Evolutionary conservation across 2,888 invertebrate species (phyloP).

Genomic region (Yponomeuta evonymella): DNA sequence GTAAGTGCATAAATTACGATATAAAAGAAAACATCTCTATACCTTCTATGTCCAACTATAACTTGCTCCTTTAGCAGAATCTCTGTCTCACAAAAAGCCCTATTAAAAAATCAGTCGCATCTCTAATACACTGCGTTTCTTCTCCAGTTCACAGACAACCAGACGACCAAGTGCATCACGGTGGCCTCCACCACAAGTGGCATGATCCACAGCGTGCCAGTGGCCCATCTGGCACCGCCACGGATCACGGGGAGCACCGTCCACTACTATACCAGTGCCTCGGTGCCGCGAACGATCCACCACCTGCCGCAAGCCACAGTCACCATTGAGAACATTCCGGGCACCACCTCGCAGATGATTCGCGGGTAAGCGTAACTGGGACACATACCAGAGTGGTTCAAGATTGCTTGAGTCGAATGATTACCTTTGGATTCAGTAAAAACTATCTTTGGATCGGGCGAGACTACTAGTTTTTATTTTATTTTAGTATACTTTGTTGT

Average conservation of each 20-base stretch:
- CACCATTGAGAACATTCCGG: conserved; percentile 62
- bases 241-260: conserved; percentile 59
- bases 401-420: too few relatives aligned
- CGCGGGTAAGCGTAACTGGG: conserved; percentile 43
- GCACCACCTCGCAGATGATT: conserved; percentile 57
- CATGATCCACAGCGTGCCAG: conserved; percentile 65
- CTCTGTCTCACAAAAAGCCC: too few relatives aligned
- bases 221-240: conserved; percentile 56
- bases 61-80: too few relatives aligned
- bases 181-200: conserved; percentile 67
- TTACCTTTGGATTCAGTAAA: too few relatives aligned
- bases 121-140: not conserved
- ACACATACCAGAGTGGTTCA: too few relatives aligned
- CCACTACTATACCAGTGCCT: conserved; percentile 47
- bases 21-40: not conserved
- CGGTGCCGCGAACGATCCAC: conserved; percentile 44
- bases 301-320: conserved; percentile 59
- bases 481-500: too few relatives aligned
- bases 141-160: conserved; percentile 50
- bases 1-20: conserved; percentile 34
- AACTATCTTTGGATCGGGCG: too few relatives aligned
- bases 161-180: conserved; percentile 61
- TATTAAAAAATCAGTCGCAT: too few relatives aligned
- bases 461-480: too few relatives aligned
- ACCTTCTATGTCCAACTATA: too few relatives aligned